These are phyloP conservation scores for Promerops cafer DNA, from an alignment of 2,113 vertebrate genomes.

Conservation along the genomic window DNA sequence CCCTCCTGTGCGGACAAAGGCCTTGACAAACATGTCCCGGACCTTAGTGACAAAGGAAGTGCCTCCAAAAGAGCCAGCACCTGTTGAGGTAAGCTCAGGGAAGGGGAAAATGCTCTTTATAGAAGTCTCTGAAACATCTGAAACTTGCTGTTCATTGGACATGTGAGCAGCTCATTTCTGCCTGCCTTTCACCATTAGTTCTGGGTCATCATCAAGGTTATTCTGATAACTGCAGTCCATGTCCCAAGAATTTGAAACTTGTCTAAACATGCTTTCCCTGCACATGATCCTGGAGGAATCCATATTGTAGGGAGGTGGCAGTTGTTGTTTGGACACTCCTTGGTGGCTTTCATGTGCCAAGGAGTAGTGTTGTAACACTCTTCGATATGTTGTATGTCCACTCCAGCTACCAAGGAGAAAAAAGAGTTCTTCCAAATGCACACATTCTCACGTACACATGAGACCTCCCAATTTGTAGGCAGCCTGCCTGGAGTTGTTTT, in stretches of 20 bases:
- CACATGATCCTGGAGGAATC: neutral
- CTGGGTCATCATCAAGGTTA: neutral
- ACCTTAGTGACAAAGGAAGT: conserved; percentile 80
- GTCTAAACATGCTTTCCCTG: neutral
- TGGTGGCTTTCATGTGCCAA: neutral
- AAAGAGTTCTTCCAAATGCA: neutral
- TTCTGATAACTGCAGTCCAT: neutral
- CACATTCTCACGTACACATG: neutral
- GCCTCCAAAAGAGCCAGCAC: conserved; percentile 71
- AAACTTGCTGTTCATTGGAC: neutral
- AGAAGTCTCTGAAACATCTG: neutral
- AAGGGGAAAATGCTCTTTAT: neutral
- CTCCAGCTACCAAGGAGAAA: neutral
- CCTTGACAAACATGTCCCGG: conserved; percentile 82
- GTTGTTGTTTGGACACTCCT: neutral
- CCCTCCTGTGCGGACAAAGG: conserved; percentile 70
- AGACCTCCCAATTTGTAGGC: neutral
- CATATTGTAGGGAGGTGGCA: neutral
- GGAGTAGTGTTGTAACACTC: neutral
- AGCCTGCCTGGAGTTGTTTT: neutral
- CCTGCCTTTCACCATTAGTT: neutral
- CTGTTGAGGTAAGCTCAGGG: conserved; percentile 67
- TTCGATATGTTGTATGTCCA: neutral
- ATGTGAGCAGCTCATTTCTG: neutral
- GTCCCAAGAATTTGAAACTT: neutral